phyloP scores from a whole-genome alignment of 1,140 invertebrate genomes.

The Drosophila saltans region DNA sequence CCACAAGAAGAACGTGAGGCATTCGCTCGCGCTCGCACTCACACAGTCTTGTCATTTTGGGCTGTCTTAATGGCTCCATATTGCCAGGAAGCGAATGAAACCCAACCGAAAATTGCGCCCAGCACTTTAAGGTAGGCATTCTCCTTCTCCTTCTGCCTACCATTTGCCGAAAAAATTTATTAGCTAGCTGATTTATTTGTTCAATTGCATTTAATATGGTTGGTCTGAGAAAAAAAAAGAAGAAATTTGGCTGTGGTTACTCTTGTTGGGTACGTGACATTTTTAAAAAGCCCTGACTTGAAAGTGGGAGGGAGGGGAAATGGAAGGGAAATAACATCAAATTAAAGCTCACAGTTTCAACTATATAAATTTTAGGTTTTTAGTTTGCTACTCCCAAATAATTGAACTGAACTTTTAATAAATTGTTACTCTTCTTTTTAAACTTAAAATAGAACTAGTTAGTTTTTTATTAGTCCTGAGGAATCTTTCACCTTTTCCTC shows the following conservation, averaged over 20 bases:
- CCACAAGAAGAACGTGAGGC: slow-evolving; percentile 24
- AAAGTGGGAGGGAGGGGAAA: neutral
- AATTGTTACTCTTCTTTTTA: no score
- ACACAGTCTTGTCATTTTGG: slow-evolving; percentile 26
- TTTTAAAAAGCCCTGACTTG: slow-evolving; percentile 26
- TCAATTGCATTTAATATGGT: slow-evolving; percentile 57
- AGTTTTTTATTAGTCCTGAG: no score
- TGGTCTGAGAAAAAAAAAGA: slow-evolving; percentile 3
- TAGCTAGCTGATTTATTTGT: slow-evolving; percentile 73
- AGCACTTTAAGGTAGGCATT: slow-evolving; percentile 15
- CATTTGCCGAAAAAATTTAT: slow-evolving; percentile 52
- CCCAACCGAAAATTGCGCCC: neutral
- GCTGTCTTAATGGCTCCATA: slow-evolving; percentile 59
- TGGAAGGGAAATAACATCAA: no score
- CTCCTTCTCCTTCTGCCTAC: slow-evolving; percentile 17
- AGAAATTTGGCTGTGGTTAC: slow-evolving; percentile 6
- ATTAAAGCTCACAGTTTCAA: neutral
- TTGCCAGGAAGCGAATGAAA: slow-evolving; percentile 22
- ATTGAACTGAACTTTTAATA: no score
- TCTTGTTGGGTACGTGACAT: slow-evolving; percentile 39
- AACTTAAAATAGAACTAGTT: no score
- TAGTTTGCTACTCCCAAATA: no score
- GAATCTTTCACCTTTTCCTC: no score
- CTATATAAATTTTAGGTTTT: neutral
- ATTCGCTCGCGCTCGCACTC: slow-evolving; percentile 2